Evolutionary conservation across 2,797 vertebrate genomes (phyloP).

Genomic region (Sebastes hopkinsi): DNA sequence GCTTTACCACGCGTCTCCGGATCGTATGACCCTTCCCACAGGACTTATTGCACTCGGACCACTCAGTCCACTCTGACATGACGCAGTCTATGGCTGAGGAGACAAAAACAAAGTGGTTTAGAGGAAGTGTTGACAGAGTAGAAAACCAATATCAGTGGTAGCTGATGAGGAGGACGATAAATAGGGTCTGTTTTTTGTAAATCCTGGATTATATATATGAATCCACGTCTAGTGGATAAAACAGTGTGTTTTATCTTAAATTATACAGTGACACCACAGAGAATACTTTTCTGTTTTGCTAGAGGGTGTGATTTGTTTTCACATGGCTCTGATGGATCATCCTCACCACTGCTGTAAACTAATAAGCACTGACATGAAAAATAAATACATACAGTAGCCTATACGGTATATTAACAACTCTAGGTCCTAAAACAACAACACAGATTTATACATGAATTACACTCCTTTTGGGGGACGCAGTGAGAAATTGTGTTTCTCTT

Average conservation of each 20-base stretch:
- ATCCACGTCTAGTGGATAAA: neutral
- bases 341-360: neutral
- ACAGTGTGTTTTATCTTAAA: neutral
- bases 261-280: slow-evolving; percentile 6
- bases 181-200: neutral
- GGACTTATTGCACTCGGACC: slow-evolving; percentile 98
- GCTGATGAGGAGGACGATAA: neutral
- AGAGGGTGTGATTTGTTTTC: slow-evolving; percentile 12
- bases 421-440: neutral
- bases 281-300: slow-evolving; percentile 1
- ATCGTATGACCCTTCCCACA: slow-evolving; percentile 98
- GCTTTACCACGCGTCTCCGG: slow-evolving; percentile 90
- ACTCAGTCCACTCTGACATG: slow-evolving; percentile 94
- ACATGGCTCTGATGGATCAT: neutral
- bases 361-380: neutral
- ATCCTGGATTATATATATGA: neutral
- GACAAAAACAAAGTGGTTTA: slow-evolving; percentile 56
- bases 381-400: neutral
- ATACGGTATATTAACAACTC: neutral
- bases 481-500: neutral
- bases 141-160: neutral
- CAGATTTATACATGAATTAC: neutral
- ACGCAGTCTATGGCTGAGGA: slow-evolving; percentile 91
- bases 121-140: neutral
- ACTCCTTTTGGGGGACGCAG: neutral